A percentile compares a stretch with the other conserved stretches of the same genome.
Evolutionary conservation across 2,888 invertebrate species (phyloP).

Genomic region (Athalia rosae): DNA sequence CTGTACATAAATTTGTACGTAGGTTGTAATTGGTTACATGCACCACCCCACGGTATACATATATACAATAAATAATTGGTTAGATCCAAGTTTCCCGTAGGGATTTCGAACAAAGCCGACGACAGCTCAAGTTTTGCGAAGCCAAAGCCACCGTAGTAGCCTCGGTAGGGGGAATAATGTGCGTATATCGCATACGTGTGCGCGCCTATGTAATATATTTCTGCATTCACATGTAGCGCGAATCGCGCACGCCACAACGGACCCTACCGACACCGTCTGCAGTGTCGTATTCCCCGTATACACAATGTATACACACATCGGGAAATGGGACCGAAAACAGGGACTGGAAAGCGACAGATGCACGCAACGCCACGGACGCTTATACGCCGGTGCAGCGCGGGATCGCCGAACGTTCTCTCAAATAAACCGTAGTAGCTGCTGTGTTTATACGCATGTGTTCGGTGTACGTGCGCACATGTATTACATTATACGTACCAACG

Average conservation of each 20-base stretch:
- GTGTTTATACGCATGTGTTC: not conserved
- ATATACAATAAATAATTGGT: constrained; percentile 28
- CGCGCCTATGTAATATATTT: constrained; percentile 6
- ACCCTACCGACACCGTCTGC: constrained; percentile 7
- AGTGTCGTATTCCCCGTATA: not conserved
- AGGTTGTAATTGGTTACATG: constrained; percentile 19
- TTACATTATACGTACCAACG: too few species aligned
- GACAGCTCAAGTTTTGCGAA: constrained; percentile 36
- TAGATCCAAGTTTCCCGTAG: constrained; percentile 28
- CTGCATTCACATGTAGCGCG: constrained; percentile 29
- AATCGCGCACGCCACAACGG: constrained; percentile 16
- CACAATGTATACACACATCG: not conserved
- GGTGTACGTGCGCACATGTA: not conserved
- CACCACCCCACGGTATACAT: not conserved
- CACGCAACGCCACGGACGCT: constrained; percentile 14
- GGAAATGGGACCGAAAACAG: constrained; percentile 22
- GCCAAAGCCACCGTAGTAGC: not conserved
- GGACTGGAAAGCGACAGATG: constrained; percentile 41
- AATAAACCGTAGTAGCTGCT: constrained; percentile 5
- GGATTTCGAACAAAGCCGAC: constrained; percentile 35
- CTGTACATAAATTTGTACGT: constrained; percentile 23
- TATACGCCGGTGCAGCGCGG: not conserved
- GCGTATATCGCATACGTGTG: too few species aligned
- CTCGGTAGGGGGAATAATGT: not conserved
- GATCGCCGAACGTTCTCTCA: not conserved